phyloP scores from a whole-genome alignment of 92 coral and sea anemone species.

The Paragorgia papillata region DNA sequence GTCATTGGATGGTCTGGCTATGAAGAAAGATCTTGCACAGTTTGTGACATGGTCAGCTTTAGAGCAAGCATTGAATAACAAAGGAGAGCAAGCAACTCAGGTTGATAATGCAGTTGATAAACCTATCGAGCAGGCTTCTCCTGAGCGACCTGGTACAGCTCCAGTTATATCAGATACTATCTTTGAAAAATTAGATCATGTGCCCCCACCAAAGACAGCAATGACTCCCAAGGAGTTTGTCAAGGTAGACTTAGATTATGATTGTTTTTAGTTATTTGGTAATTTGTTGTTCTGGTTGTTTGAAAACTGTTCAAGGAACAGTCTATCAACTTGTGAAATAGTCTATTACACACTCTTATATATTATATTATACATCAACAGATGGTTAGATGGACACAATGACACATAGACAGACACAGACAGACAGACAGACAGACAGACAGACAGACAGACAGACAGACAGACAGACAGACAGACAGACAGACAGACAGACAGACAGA shows the following conservation, averaged over 20 bases:
- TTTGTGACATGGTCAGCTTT: constrained; percentile 96
- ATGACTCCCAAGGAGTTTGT: constrained; percentile 60
- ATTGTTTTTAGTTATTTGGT: too few species aligned
- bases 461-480: too few species aligned
- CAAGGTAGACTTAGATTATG: constrained; percentile 63
- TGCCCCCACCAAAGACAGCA: constrained; percentile 69
- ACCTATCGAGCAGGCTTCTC: constrained; percentile 29
- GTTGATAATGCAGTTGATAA: constrained; percentile 21
- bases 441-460: too few species aligned
- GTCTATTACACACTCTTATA: too few species aligned
- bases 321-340: too few species aligned
- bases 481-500: too few species aligned
- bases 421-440: too few species aligned
- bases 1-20: constrained; percentile 53
- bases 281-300: too few species aligned
- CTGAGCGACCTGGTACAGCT: constrained; percentile 67
- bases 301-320: background rate
- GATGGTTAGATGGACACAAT: too few species aligned
- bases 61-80: constrained; percentile 86
- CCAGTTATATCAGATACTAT: constrained; percentile 43
- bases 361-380: too few species aligned
- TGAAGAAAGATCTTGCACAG: constrained; percentile 71
- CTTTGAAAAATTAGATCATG: constrained; percentile 7
- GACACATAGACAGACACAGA: too few species aligned
- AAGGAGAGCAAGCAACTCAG: constrained; percentile 43